phyloP scores from a whole-genome alignment of 2,888 invertebrate species.

The Ashinkailepas kermadecensis region DNA sequence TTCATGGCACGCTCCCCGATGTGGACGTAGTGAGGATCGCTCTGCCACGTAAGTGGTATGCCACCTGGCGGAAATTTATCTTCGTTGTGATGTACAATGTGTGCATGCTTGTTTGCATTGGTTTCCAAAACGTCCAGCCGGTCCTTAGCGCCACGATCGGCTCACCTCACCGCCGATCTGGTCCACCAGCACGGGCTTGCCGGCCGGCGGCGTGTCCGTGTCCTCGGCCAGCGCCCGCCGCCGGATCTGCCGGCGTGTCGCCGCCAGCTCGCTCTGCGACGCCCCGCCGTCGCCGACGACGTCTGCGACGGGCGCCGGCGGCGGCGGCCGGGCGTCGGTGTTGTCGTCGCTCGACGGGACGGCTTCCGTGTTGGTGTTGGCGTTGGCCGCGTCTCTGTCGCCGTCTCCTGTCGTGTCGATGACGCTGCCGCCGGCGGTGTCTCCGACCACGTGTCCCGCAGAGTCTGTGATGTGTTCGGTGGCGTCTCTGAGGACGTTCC shows the following conservation, averaged over 20 bases:
- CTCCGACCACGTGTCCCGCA: background rate
- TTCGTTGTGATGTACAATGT: no score
- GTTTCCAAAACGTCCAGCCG: no score
- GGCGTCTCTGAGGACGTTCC: background rate
- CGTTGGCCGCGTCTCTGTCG: background rate
- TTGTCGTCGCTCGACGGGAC: background rate
- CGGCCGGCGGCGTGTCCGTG: background rate
- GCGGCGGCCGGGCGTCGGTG: background rate
- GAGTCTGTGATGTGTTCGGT: background rate
- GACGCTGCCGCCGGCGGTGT: background rate
- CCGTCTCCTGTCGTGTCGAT: background rate
- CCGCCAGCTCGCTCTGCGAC: background rate
- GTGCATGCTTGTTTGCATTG: no score
- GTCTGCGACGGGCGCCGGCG: background rate
- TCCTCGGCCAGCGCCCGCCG: background rate
- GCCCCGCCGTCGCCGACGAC: background rate
- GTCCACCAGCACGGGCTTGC: constrained; percentile 6
- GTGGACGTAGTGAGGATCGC: no score
- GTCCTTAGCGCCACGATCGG: no score
- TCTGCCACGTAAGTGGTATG: no score
- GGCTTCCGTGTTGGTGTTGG: background rate
- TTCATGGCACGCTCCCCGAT: no score
- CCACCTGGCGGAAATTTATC: no score
- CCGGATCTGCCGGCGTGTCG: background rate
- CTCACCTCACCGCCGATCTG: constrained; percentile 11